Evolutionary conservation across 53 echinoderm and acorn worm species (phyloP), one percentile per base, ranked within the genome.

Genomic region (Temnopleurus reevesii): DNA sequence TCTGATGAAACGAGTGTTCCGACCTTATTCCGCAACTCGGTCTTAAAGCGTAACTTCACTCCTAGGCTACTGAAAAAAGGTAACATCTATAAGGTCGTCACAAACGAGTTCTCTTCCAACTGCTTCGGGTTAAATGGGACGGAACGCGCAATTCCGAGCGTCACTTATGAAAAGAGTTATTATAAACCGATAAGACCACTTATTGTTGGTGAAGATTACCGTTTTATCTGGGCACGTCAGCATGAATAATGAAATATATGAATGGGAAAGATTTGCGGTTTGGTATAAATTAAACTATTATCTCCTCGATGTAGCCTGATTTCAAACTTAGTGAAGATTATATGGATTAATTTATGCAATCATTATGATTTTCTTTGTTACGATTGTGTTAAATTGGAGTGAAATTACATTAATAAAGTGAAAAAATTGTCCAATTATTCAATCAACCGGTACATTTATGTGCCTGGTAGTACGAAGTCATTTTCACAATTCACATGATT

Each of bases 121-220:
- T 34, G 51, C 31, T 17, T 28, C 28, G n/a, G 5, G 77, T 28
- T 46, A 15, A 80, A 80, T 80, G 80, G 80, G 80, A 80, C 1
- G 80, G 80, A 80, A 80, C 80, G 80, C 17, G 28, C 30, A 15
- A 35, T 47, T 80, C 80, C 46, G 36, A 18, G 10, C 51, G 31
- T 80, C 51, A 49, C 46, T 47, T 4, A 26, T 47, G 27, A 55
- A 83, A n/a, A 15, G 83, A 8, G 55, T 53, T 35, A 83, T 83
- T 83, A 83, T 55, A 33, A 83, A 83, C 55, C 83, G 83, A 83
- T 83, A 83, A 83, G 33, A 21, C 55, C 4, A 25, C 18, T 79
- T 55, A 55, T 83, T 83, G 83, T 83, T 36, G 83, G 3, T 2
- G 55, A 31, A 83, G 83, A 83, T 56, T 55, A 83, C 54, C 29